Base-by-base conservation (phyloP, 2,113 vertebrate genomes). In the Lycaon pictus region DNA sequence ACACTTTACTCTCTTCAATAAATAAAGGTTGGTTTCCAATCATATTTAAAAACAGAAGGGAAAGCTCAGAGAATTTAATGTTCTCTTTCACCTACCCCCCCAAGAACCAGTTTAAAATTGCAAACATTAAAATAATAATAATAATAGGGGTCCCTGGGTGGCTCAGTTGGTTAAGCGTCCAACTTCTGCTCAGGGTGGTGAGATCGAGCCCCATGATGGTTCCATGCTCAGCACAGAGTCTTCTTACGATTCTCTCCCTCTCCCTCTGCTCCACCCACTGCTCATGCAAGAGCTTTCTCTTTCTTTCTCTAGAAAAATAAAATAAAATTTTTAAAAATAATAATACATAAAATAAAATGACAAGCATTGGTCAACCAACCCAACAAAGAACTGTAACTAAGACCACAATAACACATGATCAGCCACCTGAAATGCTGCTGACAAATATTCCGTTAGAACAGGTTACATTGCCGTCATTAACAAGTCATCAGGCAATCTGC, bases 61-160 rank as follows among this genome's bases (percentile, higher is more conserved):
- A 76, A 63, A 51, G 6, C 29, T 83, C 22, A 92, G n/a, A 51
- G 9, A 96, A 94, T 91, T 53, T 77, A 88, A 88, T 88, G 22
- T 7, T 27, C 25, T 96, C 55, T 87, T 96, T 89, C 9, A 92
- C 8, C 9, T 91, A 63, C 37, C n/a, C 88, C 35, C 56, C 67
- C 67, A 79, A 94, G 95, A 89, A 60, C 11, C n/a, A 77, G 5
- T 79, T 96, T 92, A 88, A 95, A 96, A 71, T 55, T 85, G 35
- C 48, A 80, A 32, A 23, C 35, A 77, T 72, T 93, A 20, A 35
- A 69, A 32, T 19, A n/a, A 69, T 3, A 60, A 19, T 69, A 20
- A 69, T 35, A 69, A 69, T 69, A n/a, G 67, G 67, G 19, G 17
- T 4, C 13, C 67, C 67, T 69, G 67, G 32, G 67, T 43, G 43